Evolutionary conservation across 1,140 invertebrate species (phyloP).

Genomic region (Eriosoma lanigerum): DNA sequence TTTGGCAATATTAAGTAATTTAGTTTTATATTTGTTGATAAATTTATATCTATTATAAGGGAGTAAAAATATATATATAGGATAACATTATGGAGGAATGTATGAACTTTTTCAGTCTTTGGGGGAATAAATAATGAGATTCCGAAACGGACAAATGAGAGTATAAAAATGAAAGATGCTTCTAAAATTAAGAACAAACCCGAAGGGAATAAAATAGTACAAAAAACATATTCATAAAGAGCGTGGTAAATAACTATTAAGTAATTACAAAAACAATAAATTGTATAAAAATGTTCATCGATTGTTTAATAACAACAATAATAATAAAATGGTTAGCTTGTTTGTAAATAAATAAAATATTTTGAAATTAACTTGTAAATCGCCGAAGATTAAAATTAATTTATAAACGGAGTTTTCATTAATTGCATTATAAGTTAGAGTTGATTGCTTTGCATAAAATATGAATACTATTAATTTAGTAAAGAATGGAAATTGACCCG

Average conservation of each 20-base stretch:
- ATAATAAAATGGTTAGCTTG: not conserved
- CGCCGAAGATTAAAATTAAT: not conserved
- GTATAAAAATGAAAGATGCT: conserved; percentile 11
- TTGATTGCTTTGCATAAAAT: not conserved
- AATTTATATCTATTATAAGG: too few species aligned
- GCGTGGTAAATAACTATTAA: not conserved
- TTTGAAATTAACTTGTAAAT: not conserved
- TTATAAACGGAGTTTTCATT: not conserved
- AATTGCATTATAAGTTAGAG: not conserved
- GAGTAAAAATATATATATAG: not conserved
- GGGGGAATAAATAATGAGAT: conserved; percentile 14
- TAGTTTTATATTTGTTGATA: not conserved
- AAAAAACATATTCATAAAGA: conserved; percentile 2
- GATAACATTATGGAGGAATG: not conserved
- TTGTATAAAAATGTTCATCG: not conserved
- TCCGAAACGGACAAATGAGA: not conserved
- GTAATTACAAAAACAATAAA: not conserved
- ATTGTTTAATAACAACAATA: not conserved
- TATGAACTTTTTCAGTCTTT: not conserved
- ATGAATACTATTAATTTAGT: not conserved
- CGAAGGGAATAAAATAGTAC: too few species aligned
- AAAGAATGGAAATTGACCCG: too few species aligned
- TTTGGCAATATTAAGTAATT: not conserved
- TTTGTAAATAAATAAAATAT: not conserved
- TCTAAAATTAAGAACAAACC: not conserved